phyloP scores from a whole-genome alignment of 2,797 vertebrate genomes.

The Tragopan temminckii region DNA sequence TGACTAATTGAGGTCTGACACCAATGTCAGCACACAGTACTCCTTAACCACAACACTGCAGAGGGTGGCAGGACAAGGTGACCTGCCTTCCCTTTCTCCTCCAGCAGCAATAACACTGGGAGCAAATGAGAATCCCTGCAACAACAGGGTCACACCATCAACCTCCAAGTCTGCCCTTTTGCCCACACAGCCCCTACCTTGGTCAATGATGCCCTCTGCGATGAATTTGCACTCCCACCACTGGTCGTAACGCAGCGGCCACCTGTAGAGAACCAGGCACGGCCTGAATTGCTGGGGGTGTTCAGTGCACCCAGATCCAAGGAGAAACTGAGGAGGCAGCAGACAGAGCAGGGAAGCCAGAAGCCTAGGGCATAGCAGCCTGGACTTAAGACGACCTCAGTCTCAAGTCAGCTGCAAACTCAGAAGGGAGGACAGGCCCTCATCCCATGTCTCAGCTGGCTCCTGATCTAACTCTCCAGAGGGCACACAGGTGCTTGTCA shows the following conservation, averaged over 20 bases:
- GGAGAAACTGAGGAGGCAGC: background rate
- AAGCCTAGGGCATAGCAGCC: background rate
- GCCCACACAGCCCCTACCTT: conserved; percentile 82
- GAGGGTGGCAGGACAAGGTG: background rate
- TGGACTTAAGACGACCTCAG: background rate
- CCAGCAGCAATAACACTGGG: background rate
- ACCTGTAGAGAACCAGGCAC: conserved; percentile 80
- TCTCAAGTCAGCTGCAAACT: background rate
- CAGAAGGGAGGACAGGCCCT: background rate
- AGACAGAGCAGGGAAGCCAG: background rate
- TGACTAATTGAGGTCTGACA: background rate
- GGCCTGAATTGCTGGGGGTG: background rate
- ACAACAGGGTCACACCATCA: background rate
- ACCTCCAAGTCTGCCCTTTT: fast-evolving
- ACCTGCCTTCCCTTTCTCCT: background rate
- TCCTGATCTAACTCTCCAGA: background rate
- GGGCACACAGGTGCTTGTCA: background rate
- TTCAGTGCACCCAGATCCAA: background rate
- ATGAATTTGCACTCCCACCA: conserved; percentile 99
- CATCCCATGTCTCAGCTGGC: background rate
- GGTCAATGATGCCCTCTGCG: conserved; percentile 98
- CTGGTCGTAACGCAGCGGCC: conserved; percentile 96
- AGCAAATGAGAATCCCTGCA: background rate
- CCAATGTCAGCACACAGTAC: background rate
- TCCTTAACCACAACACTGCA: background rate